Evolutionary conservation across 2,797 vertebrate genomes (phyloP).

Genomic region (Centropyge bicolor): DNA sequence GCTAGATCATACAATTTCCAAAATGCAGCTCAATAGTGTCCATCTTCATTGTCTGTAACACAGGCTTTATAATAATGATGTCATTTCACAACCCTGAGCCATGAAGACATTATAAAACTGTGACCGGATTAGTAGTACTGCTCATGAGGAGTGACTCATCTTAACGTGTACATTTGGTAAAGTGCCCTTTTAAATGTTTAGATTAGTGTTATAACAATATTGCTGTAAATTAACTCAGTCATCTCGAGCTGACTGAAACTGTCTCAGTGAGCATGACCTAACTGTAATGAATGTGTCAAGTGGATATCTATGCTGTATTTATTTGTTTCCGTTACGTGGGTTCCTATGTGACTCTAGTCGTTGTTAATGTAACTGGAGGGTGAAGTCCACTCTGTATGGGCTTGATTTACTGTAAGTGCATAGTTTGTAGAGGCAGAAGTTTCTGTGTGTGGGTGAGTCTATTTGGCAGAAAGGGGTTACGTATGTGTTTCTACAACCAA

Average conservation of each 20-base stretch:
- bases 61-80: not conserved
- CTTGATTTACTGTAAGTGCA: constrained; percentile 36
- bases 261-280: not conserved
- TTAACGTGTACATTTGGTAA: not conserved
- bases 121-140: not conserved
- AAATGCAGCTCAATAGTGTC: not conserved
- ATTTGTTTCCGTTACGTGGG: not conserved
- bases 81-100: not conserved
- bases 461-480: constrained; percentile 10
- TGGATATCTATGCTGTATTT: no score
- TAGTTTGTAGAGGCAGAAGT: constrained; percentile 23
- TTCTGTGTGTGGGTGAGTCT: constrained; percentile 18
- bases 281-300: constrained; percentile 12
- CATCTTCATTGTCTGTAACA: not conserved
- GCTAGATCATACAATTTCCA: not conserved
- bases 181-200: constrained; percentile 4
- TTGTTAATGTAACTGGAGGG: constrained; percentile 16
- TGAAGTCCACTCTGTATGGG: constrained; percentile 15
- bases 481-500: constrained; percentile 17
- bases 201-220: not conserved
- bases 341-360: constrained; percentile 13
- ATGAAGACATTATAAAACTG: not conserved
- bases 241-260: constrained; percentile 3
- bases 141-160: not conserved
- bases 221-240: not conserved